Evolutionary conservation across 2,888 invertebrate species (phyloP).

Genomic region (Piscicola geometra): DNA sequence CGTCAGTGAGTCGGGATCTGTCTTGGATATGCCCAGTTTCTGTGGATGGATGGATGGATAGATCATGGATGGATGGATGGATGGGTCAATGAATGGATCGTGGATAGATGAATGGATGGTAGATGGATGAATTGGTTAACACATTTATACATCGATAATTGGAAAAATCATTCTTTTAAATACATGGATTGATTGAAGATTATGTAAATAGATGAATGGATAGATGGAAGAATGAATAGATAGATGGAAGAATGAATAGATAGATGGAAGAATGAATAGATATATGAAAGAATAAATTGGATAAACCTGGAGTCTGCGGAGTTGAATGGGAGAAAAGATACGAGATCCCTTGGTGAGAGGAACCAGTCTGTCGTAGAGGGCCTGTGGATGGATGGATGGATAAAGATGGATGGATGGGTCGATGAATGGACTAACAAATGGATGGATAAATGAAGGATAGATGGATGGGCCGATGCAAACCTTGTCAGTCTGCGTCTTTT

Average conservation of each 20-base stretch:
- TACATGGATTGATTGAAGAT: too few species aligned
- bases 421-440: neutral
- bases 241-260: too few species aligned
- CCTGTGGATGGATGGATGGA: conserved; percentile 44
- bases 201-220: conserved; percentile 50
- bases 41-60: too few species aligned
- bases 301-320: conserved; percentile 64
- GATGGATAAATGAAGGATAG: too few species aligned
- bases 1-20: conserved; percentile 74
- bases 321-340: conserved; percentile 79
- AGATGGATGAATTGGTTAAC: conserved; percentile 43
- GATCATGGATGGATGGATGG: too few species aligned
- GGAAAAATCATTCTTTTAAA: too few species aligned
- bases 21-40: conserved; percentile 75
- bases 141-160: too few species aligned
- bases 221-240: too few species aligned
- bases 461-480: neutral
- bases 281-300: conserved; percentile 42
- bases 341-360: conserved; percentile 75
- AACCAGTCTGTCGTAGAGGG: conserved; percentile 80
- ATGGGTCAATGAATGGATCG: too few species aligned
- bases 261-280: too few species aligned
- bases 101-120: too few species aligned
- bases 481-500: conserved; percentile 79
- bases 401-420: too few species aligned